Base-by-base conservation (phyloP, 1,140 invertebrate species). In the Plectrocnemia conspersa region DNA sequence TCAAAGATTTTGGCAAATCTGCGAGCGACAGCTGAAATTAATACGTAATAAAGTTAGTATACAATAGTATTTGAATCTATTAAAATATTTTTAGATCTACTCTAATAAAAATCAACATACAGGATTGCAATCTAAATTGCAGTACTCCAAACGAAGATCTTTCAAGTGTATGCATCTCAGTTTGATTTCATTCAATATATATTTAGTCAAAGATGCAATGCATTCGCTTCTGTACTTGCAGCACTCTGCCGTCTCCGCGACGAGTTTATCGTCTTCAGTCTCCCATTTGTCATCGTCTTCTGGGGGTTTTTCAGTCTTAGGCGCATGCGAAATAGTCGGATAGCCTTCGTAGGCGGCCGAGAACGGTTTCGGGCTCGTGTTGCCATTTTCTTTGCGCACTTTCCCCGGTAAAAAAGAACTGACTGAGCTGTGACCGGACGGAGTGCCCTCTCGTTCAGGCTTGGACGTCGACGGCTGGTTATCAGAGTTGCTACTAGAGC, bases 1-100 rank as follows among this genome's bases (percentile, higher is more conserved):
- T 78, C 21, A 84, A 59, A 0, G 69, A 75, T 13, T 63, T 54
- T 1, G 83, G 82, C 56, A 84, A 82, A 36, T 78, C 70, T 35
- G 67, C 69, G 52, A 80, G 72, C 47, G 67, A 65, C 57, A 79
- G 69, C 76, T 79, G 40, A 32, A 54, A 59, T 15, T 7, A 25
- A n/a, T n/a, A n/a, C n/a, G n/a, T n/a, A n/a, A n/a, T n/a, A n/a
- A n/a, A 42, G 23, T n/a, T 32, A 15, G 10, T 13, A 11, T 29
- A 29, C n/a, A 29, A 29, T 29, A 29, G 7, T 29, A 29, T 7
- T 7, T 29, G 13, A 29, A 29, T 9, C 27, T 29, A 7, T n/a
- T n/a, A n/a, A n/a, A n/a, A n/a, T n/a, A n/a, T n/a, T n/a, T n/a
- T n/a, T n/a, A n/a, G n/a, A n/a, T n/a, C n/a, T n/a, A n/a, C n/a